Percentiles rank a stretch among this genome's conserved stretches.
These are phyloP conservation scores for Acanthopleura granulata DNA, from an alignment of 2,888 invertebrate species.

Conservation along the genomic window DNA sequence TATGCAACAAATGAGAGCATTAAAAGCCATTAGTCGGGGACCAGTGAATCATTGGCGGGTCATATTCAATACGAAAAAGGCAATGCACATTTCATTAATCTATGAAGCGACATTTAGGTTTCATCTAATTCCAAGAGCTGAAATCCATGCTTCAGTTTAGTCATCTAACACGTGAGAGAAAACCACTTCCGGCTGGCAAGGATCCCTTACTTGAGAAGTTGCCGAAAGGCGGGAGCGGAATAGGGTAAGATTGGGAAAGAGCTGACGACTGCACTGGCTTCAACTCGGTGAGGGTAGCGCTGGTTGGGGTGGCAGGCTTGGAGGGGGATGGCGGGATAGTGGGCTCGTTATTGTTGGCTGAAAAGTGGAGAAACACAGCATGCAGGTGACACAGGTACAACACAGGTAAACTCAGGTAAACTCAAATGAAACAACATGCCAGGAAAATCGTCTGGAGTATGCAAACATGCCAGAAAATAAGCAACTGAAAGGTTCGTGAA, in stretches of 20 bases:
- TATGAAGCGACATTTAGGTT: too few species aligned
- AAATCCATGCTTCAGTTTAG: too few species aligned
- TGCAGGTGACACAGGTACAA: slow-evolving; percentile 12
- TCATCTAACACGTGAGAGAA: too few species aligned
- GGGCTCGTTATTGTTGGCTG: slow-evolving; percentile 16
- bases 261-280: slow-evolving; percentile 31
- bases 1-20: too few species aligned
- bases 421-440: neutral
- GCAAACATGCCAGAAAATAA: too few species aligned
- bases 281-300: slow-evolving; percentile 33
- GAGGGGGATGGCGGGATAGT: slow-evolving; percentile 24
- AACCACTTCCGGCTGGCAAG: too few species aligned
- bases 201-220: slow-evolving; percentile 34
- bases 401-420: neutral
- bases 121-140: too few species aligned
- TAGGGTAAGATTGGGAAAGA: slow-evolving; percentile 28
- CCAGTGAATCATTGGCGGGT: too few species aligned
- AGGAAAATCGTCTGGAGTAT: neutral
- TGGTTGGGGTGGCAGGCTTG: slow-evolving; percentile 28
- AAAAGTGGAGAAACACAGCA: neutral
- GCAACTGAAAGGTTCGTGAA: too few species aligned
- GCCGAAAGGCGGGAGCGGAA: slow-evolving; percentile 33
- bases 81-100: too few species aligned
- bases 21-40: too few species aligned
- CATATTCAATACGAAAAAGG: too few species aligned